Percentiles rank a stretch among this genome's conserved stretches.
Evolutionary conservation across 1,140 invertebrate genomes (phyloP).

Genomic region (Ceratitis capitata): DNA sequence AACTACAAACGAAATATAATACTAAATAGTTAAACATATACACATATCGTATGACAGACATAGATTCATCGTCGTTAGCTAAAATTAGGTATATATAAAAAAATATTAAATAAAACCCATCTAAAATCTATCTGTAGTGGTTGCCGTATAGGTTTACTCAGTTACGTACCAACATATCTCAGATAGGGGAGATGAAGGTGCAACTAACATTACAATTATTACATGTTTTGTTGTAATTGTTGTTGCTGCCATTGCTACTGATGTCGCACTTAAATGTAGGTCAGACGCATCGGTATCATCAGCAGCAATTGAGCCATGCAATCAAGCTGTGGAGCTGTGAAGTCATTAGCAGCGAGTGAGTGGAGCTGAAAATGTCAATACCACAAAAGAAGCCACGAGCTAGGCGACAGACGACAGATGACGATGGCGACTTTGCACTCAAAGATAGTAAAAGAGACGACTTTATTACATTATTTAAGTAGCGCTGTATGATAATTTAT

Average conservation of each 20-base stretch:
- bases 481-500: not conserved
- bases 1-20: too few relatives aligned
- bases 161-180: too few relatives aligned
- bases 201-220: not conserved
- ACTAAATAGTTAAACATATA: too few relatives aligned
- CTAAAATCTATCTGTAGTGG: too few relatives aligned
- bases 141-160: too few relatives aligned
- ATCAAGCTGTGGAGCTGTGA: not conserved
- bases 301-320: not conserved
- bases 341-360: not conserved
- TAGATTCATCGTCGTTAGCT: too few relatives aligned
- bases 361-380: not conserved
- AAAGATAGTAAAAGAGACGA: not conserved
- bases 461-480: not conserved
- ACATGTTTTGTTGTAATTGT: not conserved
- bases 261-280: slow-evolving; percentile 11
- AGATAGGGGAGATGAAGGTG: not conserved
- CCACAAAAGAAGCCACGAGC: not conserved
- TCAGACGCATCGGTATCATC: slow-evolving; percentile 16
- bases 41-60: too few relatives aligned
- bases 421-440: not conserved
- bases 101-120: too few relatives aligned
- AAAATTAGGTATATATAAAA: too few relatives aligned
- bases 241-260: not conserved
- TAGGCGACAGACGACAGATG: not conserved